phyloP scores from a whole-genome alignment of 1,140 invertebrate genomes.

The Lycorma delicatula region DNA sequence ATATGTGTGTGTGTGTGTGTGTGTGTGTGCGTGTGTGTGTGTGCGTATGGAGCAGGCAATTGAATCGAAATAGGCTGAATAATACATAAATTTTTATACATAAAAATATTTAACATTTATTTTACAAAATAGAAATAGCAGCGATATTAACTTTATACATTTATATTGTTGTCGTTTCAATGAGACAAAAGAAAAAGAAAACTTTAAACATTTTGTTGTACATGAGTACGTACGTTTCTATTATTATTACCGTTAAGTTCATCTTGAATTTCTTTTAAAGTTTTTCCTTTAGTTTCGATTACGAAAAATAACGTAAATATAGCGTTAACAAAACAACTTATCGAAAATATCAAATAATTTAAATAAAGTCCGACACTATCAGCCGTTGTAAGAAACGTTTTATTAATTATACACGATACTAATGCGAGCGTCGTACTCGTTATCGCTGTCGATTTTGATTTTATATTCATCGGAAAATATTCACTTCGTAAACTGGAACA shows the following conservation, averaged over 20 bases:
- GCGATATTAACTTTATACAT: too few species aligned
- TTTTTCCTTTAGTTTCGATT: background rate
- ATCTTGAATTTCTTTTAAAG: background rate
- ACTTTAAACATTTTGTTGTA: too few species aligned
- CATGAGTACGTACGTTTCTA: too few species aligned
- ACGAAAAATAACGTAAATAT: background rate
- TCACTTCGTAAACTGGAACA: background rate
- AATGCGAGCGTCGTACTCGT: background rate
- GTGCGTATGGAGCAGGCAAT: too few species aligned
- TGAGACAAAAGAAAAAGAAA: too few species aligned
- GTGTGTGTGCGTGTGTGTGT: too few species aligned
- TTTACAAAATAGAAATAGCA: too few species aligned
- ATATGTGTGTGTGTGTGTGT: too few species aligned
- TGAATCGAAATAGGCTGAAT: too few species aligned
- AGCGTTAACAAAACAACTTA: background rate
- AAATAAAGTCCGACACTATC: background rate
- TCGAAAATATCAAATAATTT: background rate
- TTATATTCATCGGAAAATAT: background rate
- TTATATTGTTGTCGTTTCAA: too few species aligned
- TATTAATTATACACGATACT: background rate
- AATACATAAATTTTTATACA: too few species aligned
- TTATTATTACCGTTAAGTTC: background rate
- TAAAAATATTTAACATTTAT: too few species aligned
- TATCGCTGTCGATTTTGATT: background rate
- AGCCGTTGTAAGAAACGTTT: background rate